Evolutionary conservation across 2,113 vertebrate genomes (phyloP).

Genomic region (Dipodomys ordii): DNA sequence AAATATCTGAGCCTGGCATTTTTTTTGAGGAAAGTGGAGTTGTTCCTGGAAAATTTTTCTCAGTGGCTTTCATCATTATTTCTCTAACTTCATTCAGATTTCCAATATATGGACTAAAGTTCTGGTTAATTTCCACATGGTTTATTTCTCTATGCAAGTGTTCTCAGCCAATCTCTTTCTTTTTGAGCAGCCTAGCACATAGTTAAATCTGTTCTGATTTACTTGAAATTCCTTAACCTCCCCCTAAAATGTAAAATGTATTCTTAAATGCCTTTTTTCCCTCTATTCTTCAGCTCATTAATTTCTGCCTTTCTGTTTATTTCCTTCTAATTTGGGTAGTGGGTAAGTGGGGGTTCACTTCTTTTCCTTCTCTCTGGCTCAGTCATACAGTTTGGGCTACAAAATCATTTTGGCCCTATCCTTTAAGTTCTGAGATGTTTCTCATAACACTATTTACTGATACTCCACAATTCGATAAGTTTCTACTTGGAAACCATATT

Average conservation of each 20-base stretch:
- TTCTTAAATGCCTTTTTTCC: neutral
- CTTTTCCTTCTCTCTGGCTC: neutral
- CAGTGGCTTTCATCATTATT: neutral
- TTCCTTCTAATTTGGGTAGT: neutral
- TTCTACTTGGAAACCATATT: conserved; percentile 18
- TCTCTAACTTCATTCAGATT: neutral
- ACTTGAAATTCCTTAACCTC: neutral
- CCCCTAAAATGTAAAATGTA: neutral
- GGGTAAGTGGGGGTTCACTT: neutral
- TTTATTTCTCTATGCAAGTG: neutral
- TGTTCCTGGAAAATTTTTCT: neutral
- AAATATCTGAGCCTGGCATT: neutral
- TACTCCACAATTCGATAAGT: neutral
- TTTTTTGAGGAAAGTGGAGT: neutral
- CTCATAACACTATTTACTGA: neutral
- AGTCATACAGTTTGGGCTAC: neutral
- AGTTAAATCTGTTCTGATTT: neutral
- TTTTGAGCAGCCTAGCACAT: neutral
- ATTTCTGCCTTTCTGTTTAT: neutral
- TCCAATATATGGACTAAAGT: neutral
- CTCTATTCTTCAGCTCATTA: neutral
- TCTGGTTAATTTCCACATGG: too few relatives aligned
- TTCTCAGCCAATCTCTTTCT: neutral
- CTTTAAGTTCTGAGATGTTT: neutral
- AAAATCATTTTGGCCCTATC: neutral